Evolutionary conservation across 2,113 vertebrate genomes (phyloP), one percentile per base, ranked within the genome.

Genomic region (Dolichallabes microphthalmus): DNA sequence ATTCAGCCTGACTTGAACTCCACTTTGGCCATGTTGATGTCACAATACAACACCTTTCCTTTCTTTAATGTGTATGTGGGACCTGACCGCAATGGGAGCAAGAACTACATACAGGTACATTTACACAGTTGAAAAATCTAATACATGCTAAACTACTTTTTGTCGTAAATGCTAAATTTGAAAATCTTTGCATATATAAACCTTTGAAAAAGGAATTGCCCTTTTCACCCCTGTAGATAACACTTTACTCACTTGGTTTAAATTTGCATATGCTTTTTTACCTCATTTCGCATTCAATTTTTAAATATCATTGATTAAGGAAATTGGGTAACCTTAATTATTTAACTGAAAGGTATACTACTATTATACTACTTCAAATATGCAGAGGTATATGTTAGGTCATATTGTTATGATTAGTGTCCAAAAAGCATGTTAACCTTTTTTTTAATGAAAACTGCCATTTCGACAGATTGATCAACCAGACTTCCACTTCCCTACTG

Each of bases 391-490:
- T 74, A 52, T 52, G 71, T 14, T 14, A n/a, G 22, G 69, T 45
- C 3, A 25, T n/a, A 74, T n/a, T 52, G 22, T 25, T 74, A 52
- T 2, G n/a, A 52, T 15, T 50, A 27, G 39, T 50, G 3, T 74
- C 22, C 52, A 39, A 27, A 52, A 15, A 55, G 80, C 82, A 27
- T 68, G 82, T 64, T 15, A 61, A 61, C n/a, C n/a, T 11, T 66
- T 32, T 8, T 2, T 57, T 63, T 58, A 19, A 15, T 15, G 61
- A 71, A 79, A 13, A 84, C n/a, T 68, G 58, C 1, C 0, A 45
- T 79, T 87, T 92, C 88, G 88, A 89, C 92, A 98, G 97, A 97
- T 98, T 91, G 96, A 98, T 90, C 96, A 97, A 90, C 97, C 97
- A 45, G 95, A 98, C 53, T 94, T 97, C 90, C 94, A 96, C 35